Evolutionary conservation across 2,888 invertebrate genomes (phyloP).

Genomic region (Pterostichus niger): DNA sequence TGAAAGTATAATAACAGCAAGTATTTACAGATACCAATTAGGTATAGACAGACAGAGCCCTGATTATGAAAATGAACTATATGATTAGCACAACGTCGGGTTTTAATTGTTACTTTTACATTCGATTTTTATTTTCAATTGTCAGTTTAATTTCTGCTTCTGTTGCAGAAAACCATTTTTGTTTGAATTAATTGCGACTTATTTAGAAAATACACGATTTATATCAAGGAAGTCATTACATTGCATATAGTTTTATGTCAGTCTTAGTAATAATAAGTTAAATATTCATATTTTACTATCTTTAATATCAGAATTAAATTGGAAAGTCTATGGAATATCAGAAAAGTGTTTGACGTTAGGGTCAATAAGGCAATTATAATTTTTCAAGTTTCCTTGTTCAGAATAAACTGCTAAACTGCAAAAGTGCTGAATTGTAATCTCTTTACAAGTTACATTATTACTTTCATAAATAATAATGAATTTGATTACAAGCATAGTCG

Average conservation of each 20-base stretch:
- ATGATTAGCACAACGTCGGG: slow-evolving; percentile 25
- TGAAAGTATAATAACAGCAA: slow-evolving; percentile 60
- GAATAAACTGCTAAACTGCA: background rate
- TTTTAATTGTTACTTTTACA: slow-evolving; percentile 25
- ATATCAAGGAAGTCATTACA: background rate
- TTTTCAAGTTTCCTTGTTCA: background rate
- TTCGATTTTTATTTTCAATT: background rate
- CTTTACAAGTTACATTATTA: slow-evolving; percentile 4
- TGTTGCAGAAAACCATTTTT: background rate
- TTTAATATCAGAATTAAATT: background rate
- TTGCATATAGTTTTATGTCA: background rate
- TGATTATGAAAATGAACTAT: slow-evolving; percentile 52
- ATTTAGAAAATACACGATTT: background rate
- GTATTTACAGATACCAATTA: slow-evolving; percentile 57
- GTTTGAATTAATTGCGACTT: background rate
- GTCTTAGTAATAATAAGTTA: background rate
- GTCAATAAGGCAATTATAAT: slow-evolving; percentile 22
- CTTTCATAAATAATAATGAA: slow-evolving; percentile 42
- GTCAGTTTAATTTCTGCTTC: slow-evolving; percentile 35
- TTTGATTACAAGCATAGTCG: slow-evolving; percentile 24
- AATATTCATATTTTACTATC: too few species aligned
- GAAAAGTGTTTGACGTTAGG: background rate
- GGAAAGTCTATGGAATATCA: background rate
- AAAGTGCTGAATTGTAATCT: slow-evolving; percentile 36
- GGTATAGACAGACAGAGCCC: slow-evolving; percentile 1